Conservation (phyloP, 2,113 vertebrate genomes). For the Ochotona princeps region DNA sequence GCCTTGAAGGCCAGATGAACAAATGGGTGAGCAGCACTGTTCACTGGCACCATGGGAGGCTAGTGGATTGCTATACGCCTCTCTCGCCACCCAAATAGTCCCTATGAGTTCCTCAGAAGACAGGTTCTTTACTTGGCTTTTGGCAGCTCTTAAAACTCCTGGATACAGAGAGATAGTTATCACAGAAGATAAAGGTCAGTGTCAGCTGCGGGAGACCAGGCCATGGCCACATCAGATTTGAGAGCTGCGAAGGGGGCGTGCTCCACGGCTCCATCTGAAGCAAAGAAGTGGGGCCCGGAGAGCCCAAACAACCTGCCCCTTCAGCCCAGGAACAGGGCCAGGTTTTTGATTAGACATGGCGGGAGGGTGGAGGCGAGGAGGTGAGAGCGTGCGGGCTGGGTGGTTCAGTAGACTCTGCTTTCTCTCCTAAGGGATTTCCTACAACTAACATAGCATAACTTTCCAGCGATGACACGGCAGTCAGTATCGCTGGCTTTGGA, state of each 20-base stretch:
- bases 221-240: neutral
- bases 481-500: neutral
- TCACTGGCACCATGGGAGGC: too few species aligned
- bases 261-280: neutral
- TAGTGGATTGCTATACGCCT: neutral
- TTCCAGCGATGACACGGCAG: accelerated
- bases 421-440: neutral
- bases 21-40: accelerated
- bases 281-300: neutral
- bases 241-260: neutral
- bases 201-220: neutral
- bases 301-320: neutral
- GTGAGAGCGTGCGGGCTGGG: neutral
- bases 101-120: neutral
- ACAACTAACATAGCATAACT: neutral
- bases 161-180: neutral
- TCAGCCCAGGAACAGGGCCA: accelerated
- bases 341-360: accelerated
- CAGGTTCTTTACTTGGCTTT: neutral
- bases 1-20: neutral
- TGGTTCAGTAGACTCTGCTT: neutral
- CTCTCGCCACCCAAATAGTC: too few species aligned
- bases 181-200: neutral
- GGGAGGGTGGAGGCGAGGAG: neutral
- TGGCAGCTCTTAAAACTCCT: neutral